These are phyloP conservation scores for Listronotus oregonensis DNA, from an alignment of 1,140 invertebrate species.

Conservation along the genomic window DNA sequence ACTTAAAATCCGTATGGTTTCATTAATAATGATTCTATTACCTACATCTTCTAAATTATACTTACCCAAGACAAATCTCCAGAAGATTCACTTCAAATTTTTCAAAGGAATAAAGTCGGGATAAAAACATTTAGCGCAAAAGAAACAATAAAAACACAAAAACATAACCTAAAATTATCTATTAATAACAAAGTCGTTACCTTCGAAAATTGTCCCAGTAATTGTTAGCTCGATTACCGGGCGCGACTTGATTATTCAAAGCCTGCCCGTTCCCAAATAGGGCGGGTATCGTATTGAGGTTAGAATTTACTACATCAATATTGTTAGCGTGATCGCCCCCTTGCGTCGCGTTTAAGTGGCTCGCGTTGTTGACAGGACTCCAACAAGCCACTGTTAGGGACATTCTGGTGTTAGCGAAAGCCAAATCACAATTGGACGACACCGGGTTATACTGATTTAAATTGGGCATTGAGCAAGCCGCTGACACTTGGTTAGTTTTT, in stretches of 20 bases:
- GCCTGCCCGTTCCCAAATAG: slow-evolving; percentile 59
- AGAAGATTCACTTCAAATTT: not conserved
- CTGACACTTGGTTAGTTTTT: slow-evolving; percentile 47
- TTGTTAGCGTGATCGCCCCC: slow-evolving; percentile 42
- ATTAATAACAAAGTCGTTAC: slow-evolving; percentile 58
- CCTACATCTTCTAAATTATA: too few relatives aligned
- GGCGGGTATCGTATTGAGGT: slow-evolving; percentile 45
- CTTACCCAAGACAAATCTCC: too few relatives aligned
- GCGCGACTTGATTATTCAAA: slow-evolving; percentile 85
- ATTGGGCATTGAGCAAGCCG: slow-evolving; percentile 48
- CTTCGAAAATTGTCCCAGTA: slow-evolving; percentile 92
- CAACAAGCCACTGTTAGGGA: slow-evolving; percentile 43
- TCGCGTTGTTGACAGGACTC: slow-evolving; percentile 47
- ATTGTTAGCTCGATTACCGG: slow-evolving; percentile 85
- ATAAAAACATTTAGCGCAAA: not conserved
- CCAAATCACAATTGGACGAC: slow-evolving; percentile 40
- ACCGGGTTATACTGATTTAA: slow-evolving; percentile 46
- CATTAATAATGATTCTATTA: too few relatives aligned
- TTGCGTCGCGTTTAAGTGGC: slow-evolving; percentile 25
- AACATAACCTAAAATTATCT: not conserved
- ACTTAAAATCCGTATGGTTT: too few relatives aligned
- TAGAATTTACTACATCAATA: slow-evolving; percentile 42
- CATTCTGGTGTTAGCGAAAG: slow-evolving; percentile 41
- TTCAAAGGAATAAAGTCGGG: slow-evolving; percentile 6
- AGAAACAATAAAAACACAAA: too few relatives aligned